phyloP scores from a whole-genome alignment of 2,797 vertebrate species.

The Silurus aristotelis region DNA sequence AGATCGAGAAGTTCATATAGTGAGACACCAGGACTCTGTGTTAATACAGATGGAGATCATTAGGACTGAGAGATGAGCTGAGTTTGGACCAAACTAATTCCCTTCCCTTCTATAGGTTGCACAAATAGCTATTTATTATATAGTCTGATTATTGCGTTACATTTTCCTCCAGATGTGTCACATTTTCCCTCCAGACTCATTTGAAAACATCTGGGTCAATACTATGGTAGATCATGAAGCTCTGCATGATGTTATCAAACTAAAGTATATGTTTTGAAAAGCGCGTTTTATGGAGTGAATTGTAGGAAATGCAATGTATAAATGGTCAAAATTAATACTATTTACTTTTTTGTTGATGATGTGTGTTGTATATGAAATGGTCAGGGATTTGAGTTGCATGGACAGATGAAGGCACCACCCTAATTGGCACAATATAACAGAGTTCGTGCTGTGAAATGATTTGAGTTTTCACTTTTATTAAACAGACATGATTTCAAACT shows the following conservation, averaged over 20 bases:
- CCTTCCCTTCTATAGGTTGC: neutral
- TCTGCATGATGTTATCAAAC: neutral
- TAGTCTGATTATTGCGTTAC: no score
- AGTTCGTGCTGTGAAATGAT: neutral
- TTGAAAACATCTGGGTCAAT: neutral
- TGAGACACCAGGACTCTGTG: neutral
- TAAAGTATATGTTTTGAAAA: neutral
- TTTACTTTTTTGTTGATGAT: neutral
- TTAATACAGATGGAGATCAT: neutral
- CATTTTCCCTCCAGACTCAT: neutral
- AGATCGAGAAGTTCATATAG: neutral
- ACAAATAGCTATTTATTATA: neutral
- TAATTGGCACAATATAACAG: neutral
- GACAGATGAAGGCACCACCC: conserved; percentile 21
- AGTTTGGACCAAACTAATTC: neutral
- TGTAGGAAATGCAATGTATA: neutral
- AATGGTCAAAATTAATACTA: neutral
- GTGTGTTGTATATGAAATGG: neutral
- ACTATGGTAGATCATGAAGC: neutral
- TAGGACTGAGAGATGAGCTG: neutral
- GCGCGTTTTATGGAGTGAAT: neutral
- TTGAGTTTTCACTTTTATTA: neutral
- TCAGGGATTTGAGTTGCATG: neutral
- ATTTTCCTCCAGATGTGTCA: neutral
- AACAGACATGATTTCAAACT: neutral